Base-by-base conservation (phyloP, 2,797 vertebrate species). In the Mus spretus region DNA sequence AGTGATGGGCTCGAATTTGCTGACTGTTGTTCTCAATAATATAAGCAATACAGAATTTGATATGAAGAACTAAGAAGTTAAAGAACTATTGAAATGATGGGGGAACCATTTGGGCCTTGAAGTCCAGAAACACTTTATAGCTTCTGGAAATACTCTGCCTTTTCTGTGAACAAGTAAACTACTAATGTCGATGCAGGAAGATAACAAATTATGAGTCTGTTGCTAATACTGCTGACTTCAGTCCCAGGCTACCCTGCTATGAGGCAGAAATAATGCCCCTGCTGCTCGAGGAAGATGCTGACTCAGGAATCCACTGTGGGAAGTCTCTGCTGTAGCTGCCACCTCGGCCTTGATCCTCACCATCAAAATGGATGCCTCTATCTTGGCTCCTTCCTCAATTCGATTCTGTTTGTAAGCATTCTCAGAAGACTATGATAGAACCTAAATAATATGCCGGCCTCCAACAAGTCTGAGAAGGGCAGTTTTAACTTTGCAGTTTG, bases 181-280 rank as follows among this genome's bases (percentile, higher is more conserved):
- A 34, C 10, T 59, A 13, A 55, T 59, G 50, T 12, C 40, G 70
- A 94, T 67, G 22, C 78, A 86, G 34, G 63, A 92, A 89, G 20
- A 44, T 84, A 83, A 92, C 90, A 94, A 91, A 92, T 92, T 80
- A 86, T 81, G 77, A 90, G 65, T 78, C 82, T 89, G 37, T 74
- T 77, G 79, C 63, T 80, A 91, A 86, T 92, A 93, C 31, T 94
- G 96, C 92, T 97, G 96, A 97, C 93, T 94, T 95, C 65, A 55
- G 80, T 88, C 77, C 57, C 15, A 70, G 84, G 55, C 77, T 83
- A 19, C 50, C 74, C 84, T 96, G 93, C 91, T 84, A 40, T 75
- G 87, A 90, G 90, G 91, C 85, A 96, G 96, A 97, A 97, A 96
- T 72, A 82, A 85, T 40, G 83, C 78, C 37, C 44, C 47, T 31